Base-by-base conservation (phyloP, 2,797 vertebrate species). In the Falco peregrinus region DNA sequence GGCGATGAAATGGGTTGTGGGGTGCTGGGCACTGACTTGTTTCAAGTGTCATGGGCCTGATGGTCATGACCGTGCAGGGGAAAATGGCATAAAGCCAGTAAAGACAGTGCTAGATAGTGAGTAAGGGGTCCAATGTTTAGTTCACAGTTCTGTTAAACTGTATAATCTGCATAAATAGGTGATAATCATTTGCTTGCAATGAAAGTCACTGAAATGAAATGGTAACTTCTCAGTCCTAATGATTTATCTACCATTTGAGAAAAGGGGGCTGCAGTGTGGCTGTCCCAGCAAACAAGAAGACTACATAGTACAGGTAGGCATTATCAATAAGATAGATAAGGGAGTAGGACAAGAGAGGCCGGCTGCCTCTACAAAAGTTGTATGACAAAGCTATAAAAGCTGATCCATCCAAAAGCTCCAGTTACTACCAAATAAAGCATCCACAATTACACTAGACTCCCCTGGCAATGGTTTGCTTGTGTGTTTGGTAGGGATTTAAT, bases 1-100 rank as follows among this genome's bases (percentile, higher is more conserved):
- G 9, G 13, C 0, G 0, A 47, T n/a, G 50, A 68, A 60, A 75
- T 6, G 4, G 28, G 20, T 12, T 6, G 1, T 41, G 61, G n/a
- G 48, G 59, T 56, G 48, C 31, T 60, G 13, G 29, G 31, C 56
- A 56, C 29, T 4, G 26, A 39, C 39, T 37, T 12, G 5, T 11
- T 35, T 35, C 19, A 31, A 47, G 47, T 21, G 29, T 31, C 65
- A 81, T 2, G 0, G 71, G 35, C 39, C 39, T 1, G 20, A 73
- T 24, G 37, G n/a, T 24, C 61, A 45, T 3, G 6, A 24, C 18
- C 2, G 1, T n/a, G 56, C 43, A 53, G 77, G 47, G 28, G 21
- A 79, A 79, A 4, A 24, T 0, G 3, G 59, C 33, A 54, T 35
- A 16, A 65, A 1, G 39, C 9, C 33, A 35, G 26, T 45, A 82